These are phyloP conservation scores for Diachasmimorpha longicaudata DNA, from an alignment of 1,140 invertebrate genomes.

Conservation along the genomic window DNA sequence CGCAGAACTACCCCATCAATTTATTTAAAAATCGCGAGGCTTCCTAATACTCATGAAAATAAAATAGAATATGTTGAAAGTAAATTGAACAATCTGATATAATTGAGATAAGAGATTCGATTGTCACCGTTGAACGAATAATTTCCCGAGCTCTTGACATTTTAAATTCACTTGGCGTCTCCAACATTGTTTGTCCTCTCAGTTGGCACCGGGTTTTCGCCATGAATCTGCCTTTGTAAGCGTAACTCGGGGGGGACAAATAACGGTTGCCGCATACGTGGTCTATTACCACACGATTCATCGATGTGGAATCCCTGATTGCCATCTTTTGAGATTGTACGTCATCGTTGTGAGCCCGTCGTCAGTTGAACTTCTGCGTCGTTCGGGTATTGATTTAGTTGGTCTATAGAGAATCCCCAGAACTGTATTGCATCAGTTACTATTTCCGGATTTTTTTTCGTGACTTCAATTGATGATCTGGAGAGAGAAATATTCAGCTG, in stretches of 20 bases:
- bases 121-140: background rate
- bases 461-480: no score
- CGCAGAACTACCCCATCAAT: no score
- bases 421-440: no score
- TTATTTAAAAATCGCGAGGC: no score
- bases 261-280: background rate
- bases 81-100: background rate
- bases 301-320: background rate
- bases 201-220: background rate
- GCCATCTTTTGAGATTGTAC: background rate
- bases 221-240: background rate
- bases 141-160: background rate
- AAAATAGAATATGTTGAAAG: background rate
- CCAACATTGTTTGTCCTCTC: background rate
- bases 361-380: no score
- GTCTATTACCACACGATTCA: background rate
- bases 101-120: background rate
- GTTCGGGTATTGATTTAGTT: no score
- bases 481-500: no score
- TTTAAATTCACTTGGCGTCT: background rate
- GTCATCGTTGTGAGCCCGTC: no score
- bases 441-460: no score
- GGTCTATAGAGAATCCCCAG: no score
- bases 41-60: no score
- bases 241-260: background rate